Evolutionary conservation across 2,797 vertebrate genomes (phyloP), one percentile per base, ranked within the genome.

Genomic region (Enteromius treurensis): DNA sequence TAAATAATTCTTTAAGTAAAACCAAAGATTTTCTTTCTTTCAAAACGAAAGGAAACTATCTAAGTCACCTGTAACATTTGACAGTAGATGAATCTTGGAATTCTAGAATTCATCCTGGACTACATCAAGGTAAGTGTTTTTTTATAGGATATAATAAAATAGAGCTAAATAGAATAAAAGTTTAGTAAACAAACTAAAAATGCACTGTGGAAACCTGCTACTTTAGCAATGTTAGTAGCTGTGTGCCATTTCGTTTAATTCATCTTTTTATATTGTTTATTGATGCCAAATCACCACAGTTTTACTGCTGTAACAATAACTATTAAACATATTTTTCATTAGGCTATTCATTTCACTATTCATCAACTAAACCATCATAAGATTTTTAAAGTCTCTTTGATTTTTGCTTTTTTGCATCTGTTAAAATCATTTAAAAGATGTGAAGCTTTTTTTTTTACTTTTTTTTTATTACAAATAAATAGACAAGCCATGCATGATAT

Each of bases 121-220:
- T 77, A 60, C 19, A 60, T 69, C 42, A n/a, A 78, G 81, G 81
- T 83, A 60, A 83, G 75, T 60, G 5, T 11, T 67, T 69, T 74
- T 37, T 26, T 55, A 45, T 45, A 13, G 42, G 42, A 45, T 45
- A 26, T 45, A 45, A 11, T 13, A 58, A 1, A 26, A 60, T 26
- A 5, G 10, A 60, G 58, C 11, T 26, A 60, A 13, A 26, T 26
- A 4, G 4, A 74, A 51, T 60, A 40, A 7, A 58, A 37, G 1
- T 42, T 42, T 42, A 62, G 7, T 15, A 15, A 62, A 23, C 26
- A 15, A 17, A 8, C 14, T 17, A 17, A 9, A 32, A 34, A 32
- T 64, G 60, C 3, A 51, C 26, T 32, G 5, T 37, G 49, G 71
- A 3, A 42, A 69, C 4, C 5, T 13, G 9, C 6, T 53, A 32